These are phyloP conservation scores for Piprites chloris DNA, from an alignment of 2,113 vertebrate species.

Conservation along the genomic window DNA sequence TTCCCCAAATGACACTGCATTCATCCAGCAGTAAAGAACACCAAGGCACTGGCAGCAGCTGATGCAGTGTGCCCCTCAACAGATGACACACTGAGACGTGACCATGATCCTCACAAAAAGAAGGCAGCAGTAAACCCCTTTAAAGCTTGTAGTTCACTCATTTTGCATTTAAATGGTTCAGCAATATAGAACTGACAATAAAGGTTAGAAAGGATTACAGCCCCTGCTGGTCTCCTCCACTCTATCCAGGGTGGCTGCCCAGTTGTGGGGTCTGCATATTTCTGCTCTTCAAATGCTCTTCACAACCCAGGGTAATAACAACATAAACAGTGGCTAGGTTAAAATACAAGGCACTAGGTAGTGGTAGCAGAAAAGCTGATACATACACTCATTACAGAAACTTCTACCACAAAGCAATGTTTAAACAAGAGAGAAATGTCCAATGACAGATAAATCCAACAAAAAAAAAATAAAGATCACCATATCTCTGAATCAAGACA, in stretches of 20 bases:
- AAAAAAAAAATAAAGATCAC: not conserved
- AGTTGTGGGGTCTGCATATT: no score
- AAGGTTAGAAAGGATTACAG: not conserved
- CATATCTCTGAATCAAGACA: not conserved
- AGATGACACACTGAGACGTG: not conserved
- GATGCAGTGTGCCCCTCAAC: not conserved
- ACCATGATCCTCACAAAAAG: not conserved
- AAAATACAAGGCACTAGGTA: not conserved
- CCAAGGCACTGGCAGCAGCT: not conserved
- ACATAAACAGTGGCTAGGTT: not conserved
- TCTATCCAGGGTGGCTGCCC: not conserved
- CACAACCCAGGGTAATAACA: not conserved
- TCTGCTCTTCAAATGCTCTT: not conserved
- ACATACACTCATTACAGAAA: not conserved
- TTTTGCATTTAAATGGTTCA: not conserved
- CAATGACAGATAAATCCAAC: not conserved
- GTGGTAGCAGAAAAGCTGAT: not conserved
- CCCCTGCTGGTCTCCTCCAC: not conserved
- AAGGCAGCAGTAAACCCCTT: not conserved
- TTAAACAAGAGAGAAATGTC: not conserved
- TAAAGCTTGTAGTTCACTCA: not conserved
- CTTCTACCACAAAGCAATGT: not conserved
- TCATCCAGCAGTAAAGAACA: not conserved
- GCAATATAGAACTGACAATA: not conserved
- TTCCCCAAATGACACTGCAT: accelerated